Percentiles rank a stretch among this genome's conserved stretches.
These are phyloP conservation scores for Cliona cf. orientalis DNA, from an alignment of 37 sponge, comb jelly and placozoan species.

Conservation along the genomic window DNA sequence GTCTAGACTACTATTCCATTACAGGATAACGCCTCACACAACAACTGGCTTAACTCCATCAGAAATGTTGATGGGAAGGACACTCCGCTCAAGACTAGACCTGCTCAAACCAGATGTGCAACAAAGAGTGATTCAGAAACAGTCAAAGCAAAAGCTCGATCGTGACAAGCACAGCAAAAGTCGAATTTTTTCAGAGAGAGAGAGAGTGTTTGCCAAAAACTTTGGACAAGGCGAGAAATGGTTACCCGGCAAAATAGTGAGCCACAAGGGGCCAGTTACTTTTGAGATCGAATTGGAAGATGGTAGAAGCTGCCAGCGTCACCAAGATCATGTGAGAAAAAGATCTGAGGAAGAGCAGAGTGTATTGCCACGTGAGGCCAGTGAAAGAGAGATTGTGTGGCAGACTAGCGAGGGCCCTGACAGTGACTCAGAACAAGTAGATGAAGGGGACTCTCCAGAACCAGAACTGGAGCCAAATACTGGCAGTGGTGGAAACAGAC, in stretches of 20 bases:
- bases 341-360: no score
- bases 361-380: no score
- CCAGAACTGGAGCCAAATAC: no score
- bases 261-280: neutral
- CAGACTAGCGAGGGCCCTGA: no score
- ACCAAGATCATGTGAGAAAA: constrained; percentile 13
- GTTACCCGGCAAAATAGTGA: neutral
- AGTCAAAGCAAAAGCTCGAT: neutral
- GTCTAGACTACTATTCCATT: neutral
- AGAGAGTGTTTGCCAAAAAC: neutral
- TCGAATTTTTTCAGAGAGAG: neutral
- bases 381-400: no score
- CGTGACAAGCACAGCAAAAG: neutral
- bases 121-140: neutral
- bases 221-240: neutral
- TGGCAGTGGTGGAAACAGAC: no score
- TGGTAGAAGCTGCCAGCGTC: neutral
- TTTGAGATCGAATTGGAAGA: neutral
- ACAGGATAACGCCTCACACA: no score
- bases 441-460: no score
- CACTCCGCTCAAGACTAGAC: no score
- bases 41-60: neutral
- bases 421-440: no score
- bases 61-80: constrained; percentile 2
- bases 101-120: no score